phyloP scores from a whole-genome alignment of 2,888 invertebrate species.

The Portevinia maculata region DNA sequence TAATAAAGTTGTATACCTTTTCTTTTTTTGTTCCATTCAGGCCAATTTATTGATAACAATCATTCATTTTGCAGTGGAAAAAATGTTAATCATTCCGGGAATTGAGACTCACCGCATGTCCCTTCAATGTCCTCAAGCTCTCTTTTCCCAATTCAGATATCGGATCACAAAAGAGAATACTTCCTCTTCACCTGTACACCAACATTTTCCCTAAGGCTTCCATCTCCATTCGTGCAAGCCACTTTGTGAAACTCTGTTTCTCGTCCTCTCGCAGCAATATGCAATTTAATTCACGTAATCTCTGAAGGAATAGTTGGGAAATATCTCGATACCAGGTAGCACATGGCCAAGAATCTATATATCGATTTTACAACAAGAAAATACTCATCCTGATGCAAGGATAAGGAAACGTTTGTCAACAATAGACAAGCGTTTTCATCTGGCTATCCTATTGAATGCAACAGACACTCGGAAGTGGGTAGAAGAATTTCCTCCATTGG shows the following conservation, averaged over 20 bases:
- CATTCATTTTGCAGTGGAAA: no score
- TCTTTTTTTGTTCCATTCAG: no score
- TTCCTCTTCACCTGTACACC: neutral
- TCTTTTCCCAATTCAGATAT: neutral
- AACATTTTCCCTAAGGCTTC: neutral
- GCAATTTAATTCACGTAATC: conserved; percentile 34
- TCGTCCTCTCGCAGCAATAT: conserved; percentile 2
- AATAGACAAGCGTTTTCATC: conserved; percentile 24
- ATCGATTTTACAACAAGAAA: conserved; percentile 40
- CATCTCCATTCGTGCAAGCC: neutral
- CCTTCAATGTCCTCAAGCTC: neutral
- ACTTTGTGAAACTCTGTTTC: neutral
- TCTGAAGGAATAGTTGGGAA: conserved; percentile 26
- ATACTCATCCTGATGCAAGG: neutral
- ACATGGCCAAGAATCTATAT: conserved; percentile 48
- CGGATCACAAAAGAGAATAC: neutral
- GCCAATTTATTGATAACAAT: no score
- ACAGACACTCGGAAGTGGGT: conserved; percentile 3
- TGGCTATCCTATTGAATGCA: conserved; percentile 38
- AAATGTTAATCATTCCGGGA: no score
- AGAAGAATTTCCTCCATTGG: neutral
- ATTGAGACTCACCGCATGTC: no score
- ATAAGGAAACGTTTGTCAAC: conserved; percentile 24
- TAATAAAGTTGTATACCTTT: no score
- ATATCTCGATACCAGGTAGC: conserved; percentile 32